These are phyloP conservation scores for Poecilia gillii DNA, from an alignment of 2,797 vertebrate species.

Conservation along the genomic window DNA sequence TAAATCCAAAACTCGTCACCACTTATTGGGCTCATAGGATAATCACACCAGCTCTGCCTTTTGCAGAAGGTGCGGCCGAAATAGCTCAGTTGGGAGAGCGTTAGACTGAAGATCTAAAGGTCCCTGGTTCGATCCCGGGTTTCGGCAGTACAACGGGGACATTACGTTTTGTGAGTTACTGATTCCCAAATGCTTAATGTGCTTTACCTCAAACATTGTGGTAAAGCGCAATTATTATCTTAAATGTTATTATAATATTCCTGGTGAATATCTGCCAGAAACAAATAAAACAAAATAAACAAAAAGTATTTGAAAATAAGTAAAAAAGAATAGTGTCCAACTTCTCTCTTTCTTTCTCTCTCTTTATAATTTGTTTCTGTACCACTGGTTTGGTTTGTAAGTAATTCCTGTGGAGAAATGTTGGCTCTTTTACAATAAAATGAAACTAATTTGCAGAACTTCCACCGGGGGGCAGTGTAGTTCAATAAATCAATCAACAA, in stretches of 20 bases:
- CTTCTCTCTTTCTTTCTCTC: neutral
- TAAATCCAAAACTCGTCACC: too few species aligned
- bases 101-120: conserved; percentile 79
- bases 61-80: conserved; percentile 40
- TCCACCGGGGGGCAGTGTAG: conserved; percentile 58
- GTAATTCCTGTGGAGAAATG: neutral
- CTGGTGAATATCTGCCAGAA: neutral
- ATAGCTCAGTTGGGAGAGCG: conserved; percentile 80
- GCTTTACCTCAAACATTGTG: neutral
- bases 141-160: conserved; percentile 27
- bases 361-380: too few species aligned
- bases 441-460: neutral
- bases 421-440: neutral
- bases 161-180: accelerated
- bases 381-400: neutral
- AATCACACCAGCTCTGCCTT: too few species aligned
- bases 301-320: neutral
- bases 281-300: neutral
- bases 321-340: neutral
- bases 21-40: too few species aligned
- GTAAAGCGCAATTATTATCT: neutral
- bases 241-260: neutral
- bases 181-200: too few species aligned
- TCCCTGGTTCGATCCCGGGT: conserved; percentile 74
- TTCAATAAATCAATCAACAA: conserved; percentile 19